Evolutionary conservation across 1,140 invertebrate species (phyloP).

Genomic region (Bombus haemorrhoidalis): DNA sequence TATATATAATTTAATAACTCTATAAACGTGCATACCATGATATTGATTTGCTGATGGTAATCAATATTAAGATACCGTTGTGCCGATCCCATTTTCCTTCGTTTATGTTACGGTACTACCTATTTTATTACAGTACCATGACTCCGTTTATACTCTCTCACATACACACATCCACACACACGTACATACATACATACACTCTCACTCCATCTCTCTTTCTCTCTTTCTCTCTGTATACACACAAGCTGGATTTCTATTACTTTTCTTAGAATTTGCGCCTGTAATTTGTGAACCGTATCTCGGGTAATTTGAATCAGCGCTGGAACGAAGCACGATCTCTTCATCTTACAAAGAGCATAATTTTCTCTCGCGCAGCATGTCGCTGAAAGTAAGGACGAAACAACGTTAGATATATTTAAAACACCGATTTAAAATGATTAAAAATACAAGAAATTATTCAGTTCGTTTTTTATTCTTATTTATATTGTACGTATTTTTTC

Average conservation of each 20-base stretch:
- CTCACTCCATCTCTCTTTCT: neutral
- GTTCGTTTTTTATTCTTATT: neutral
- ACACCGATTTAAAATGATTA: neutral
- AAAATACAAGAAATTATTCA: neutral
- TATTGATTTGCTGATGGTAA: conserved; percentile 34
- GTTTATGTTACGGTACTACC: neutral
- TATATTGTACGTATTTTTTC: neutral
- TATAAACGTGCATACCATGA: conserved; percentile 22
- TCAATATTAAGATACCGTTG: conserved; percentile 32
- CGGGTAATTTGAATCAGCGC: neutral
- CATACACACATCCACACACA: too few species aligned
- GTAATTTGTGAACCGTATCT: neutral
- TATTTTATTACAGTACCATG: conserved; percentile 14
- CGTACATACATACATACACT: neutral
- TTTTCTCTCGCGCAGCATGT: neutral
- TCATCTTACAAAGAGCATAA: neutral
- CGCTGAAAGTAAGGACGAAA: neutral
- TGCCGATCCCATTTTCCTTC: conserved; percentile 19
- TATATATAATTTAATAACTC: conserved; percentile 22
- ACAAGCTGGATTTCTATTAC: neutral
- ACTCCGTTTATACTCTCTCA: neutral
- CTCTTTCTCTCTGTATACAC: too few species aligned
- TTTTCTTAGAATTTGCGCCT: neutral
- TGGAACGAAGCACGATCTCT: neutral
- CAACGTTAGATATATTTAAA: neutral